A percentile compares a stretch with the other conserved stretches of the same genome.
These are phyloP conservation scores for Tragelaphus imberbis DNA, from an alignment of 2,113 vertebrate species.

Conservation along the genomic window DNA sequence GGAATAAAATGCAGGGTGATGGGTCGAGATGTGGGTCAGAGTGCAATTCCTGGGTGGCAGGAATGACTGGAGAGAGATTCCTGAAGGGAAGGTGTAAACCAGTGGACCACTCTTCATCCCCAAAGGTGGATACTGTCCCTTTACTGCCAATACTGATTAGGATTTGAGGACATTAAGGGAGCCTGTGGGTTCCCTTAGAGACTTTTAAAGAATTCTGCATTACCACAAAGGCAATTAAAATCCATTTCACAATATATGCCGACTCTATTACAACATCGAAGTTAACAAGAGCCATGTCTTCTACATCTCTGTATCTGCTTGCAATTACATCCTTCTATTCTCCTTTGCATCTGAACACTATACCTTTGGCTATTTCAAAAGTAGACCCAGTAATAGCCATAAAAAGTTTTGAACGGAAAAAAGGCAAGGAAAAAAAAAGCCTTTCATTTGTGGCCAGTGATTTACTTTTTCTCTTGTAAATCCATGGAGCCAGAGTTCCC, in stretches of 20 bases:
- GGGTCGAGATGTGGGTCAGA: background rate
- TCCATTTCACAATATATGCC: background rate
- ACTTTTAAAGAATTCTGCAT: background rate
- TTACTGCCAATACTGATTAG: background rate
- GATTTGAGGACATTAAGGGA: background rate
- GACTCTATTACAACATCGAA: background rate
- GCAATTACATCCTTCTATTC: background rate
- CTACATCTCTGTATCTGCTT: background rate
- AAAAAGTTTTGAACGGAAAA: background rate
- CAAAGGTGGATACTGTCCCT: background rate
- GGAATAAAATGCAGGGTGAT: background rate
- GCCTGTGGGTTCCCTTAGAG: background rate
- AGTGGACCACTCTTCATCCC: background rate
- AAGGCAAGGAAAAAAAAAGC: background rate
- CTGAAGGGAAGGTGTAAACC: background rate
- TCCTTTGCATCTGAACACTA: background rate
- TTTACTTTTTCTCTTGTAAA: background rate
- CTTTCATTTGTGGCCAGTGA: background rate
- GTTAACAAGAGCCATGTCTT: background rate
- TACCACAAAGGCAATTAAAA: background rate
- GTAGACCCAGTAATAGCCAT: background rate
- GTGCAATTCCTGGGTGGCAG: background rate
- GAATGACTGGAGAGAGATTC: background rate
- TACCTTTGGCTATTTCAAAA: background rate
- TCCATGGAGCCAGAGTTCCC: background rate